These are phyloP conservation scores for Helogale parvula DNA, from an alignment of 2,113 vertebrate species.

Conservation along the genomic window DNA sequence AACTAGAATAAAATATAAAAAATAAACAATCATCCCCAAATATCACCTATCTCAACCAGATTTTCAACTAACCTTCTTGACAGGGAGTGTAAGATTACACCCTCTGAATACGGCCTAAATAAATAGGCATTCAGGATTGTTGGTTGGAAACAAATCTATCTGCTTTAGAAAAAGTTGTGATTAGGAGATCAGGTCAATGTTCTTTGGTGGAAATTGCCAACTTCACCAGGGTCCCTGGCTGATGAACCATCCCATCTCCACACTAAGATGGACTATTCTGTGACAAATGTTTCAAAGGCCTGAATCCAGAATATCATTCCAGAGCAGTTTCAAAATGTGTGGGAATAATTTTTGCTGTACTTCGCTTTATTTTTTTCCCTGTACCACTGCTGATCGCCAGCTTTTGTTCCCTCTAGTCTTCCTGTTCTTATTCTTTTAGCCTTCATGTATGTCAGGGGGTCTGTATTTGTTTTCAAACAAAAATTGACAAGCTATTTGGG, in stretches of 20 bases:
- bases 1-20: too few species aligned
- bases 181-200: not conserved
- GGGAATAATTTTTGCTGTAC: not conserved
- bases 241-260: not conserved
- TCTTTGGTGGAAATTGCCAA: not conserved
- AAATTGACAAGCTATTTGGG: not conserved
- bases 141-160: not conserved
- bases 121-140: not conserved
- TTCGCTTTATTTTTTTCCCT: not conserved
- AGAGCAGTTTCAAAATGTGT: conserved; percentile 1
- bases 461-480: not conserved
- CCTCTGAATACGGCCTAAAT: not conserved
- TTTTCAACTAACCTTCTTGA: not conserved
- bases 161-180: not conserved
- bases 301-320: not conserved
- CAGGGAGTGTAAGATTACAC: not conserved
- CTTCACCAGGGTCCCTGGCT: not conserved
- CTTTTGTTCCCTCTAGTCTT: not conserved
- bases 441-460: not conserved
- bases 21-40: not conserved
- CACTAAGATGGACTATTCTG: not conserved
- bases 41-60: not conserved
- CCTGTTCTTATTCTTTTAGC: not conserved
- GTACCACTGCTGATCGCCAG: not conserved
- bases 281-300: not conserved